Evolutionary conservation across 2,113 vertebrate genomes (phyloP), one percentile per base, ranked within the genome.

Genomic region (Gavia stellata): DNA sequence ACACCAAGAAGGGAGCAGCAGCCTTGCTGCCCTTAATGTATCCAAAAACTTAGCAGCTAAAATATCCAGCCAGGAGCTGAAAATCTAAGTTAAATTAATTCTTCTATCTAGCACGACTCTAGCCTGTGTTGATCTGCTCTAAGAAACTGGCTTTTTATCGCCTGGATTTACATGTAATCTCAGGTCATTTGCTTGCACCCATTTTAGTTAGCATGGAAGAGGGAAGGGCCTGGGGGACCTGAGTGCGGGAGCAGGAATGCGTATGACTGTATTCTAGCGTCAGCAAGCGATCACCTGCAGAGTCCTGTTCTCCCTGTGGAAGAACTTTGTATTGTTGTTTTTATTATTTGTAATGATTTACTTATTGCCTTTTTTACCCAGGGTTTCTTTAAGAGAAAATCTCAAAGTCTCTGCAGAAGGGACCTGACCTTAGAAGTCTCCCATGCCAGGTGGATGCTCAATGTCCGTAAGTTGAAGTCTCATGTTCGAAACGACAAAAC

Each of bases 111-210:
- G 18, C 33, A 11, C 36, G 8, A 25, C 21, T 61, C 24, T 36
- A 50, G 18, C 17, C 23, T 49, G 10, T 49, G 38, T 38, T 62
- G 65, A 49, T 38, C 58, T 70, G 15, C 21, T 49, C 31, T 82
- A 38, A 63, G 31, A 67, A 92, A 68, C 16, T 8, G n/a, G 40
- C 26, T 7, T 23, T 81, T 55, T 84, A 21, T 65, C 58, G 36
- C 14, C 20, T 44, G 53, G 12, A 31, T 47, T 86, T 82, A 14
- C 8, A 2, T 14, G 29, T 36, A 40, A 77, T 56, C 45, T 50
- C 21, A 14, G 6, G 15, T 36, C 0, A 0, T 33, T 33, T 44
- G 4, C 5, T 42, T 1, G 0, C 4, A 50, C 9, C 7, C 13
- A 6, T 45, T 95, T 47, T 15, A 72, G 31, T 34, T 53, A 70